phyloP scores from a whole-genome alignment of 2,113 vertebrate genomes.

The Trogon melanurus region DNA sequence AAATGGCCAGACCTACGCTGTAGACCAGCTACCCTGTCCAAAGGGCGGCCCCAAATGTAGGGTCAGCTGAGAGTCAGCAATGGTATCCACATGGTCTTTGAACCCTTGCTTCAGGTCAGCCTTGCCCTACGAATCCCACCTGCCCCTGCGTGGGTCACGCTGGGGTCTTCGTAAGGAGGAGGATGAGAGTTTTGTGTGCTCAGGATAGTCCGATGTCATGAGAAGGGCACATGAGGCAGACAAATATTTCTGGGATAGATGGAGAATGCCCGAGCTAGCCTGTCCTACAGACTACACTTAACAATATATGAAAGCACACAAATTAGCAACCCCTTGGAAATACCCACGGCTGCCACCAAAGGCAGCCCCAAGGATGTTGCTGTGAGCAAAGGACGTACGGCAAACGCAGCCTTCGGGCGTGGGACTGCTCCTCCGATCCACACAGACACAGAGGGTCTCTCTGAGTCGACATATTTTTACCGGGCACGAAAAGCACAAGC shows the following conservation, averaged over 20 bases:
- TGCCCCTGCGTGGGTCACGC: not conserved
- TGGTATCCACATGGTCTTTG: not conserved
- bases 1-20: not conserved
- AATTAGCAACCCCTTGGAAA: not conserved
- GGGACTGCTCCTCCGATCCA: not conserved
- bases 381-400: not conserved
- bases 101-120: not conserved
- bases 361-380: not conserved
- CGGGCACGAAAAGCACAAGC: not conserved
- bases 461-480: not conserved
- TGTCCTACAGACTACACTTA: not conserved
- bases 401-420: fast-evolving
- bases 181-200: not conserved
- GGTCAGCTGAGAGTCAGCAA: not conserved
- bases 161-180: not conserved
- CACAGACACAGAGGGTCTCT: not conserved
- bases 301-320: not conserved
- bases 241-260: not conserved
- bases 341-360: not conserved
- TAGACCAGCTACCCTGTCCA: not conserved
- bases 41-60: not conserved
- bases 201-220: fast-evolving
- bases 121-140: not conserved
- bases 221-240: not conserved
- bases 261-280: not conserved